Conservation (phyloP, 2,888 invertebrate species). For the Synanthedon vespiformis region DNA sequence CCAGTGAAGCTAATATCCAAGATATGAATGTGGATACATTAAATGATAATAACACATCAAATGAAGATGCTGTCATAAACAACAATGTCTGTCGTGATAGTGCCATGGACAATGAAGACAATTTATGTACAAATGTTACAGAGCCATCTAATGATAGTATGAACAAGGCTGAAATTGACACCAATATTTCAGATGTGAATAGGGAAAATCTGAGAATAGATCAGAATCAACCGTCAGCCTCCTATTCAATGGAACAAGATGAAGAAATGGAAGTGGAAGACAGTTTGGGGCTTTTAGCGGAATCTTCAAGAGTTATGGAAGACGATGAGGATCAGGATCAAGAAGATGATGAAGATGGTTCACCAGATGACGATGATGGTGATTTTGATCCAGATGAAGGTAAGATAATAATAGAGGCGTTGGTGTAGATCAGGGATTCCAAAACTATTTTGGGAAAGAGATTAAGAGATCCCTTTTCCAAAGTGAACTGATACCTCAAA, state of each 20-base stretch:
- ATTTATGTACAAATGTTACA: not conserved
- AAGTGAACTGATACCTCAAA: too few species aligned
- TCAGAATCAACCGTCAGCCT: conserved; percentile 10
- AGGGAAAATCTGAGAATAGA: conserved; percentile 1
- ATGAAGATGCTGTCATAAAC: not conserved
- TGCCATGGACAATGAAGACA: not conserved
- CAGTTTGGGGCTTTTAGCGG: conserved; percentile 50
- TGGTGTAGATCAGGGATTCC: too few species aligned
- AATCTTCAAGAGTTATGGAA: conserved; percentile 38
- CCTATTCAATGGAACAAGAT: conserved; percentile 6
- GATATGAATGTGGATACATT: not conserved
- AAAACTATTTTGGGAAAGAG: too few species aligned
- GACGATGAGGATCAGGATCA: conserved; percentile 42
- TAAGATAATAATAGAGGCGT: conserved; percentile 11
- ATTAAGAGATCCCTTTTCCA: too few species aligned
- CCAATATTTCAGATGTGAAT: not conserved
- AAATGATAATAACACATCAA: not conserved
- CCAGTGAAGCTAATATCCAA: not conserved
- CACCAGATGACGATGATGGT: conserved; percentile 19
- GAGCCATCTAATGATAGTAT: not conserved
- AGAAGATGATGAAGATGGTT: conserved; percentile 37
- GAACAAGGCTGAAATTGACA: not conserved
- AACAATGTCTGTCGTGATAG: too few species aligned
- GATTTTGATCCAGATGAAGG: conserved; percentile 33
- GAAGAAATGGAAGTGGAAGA: conserved; percentile 35